A percentile compares a stretch with the other conserved stretches of the same genome.
Conservation (phyloP, 2,797 vertebrate genomes). For the Oophaga sylvatica region DNA sequence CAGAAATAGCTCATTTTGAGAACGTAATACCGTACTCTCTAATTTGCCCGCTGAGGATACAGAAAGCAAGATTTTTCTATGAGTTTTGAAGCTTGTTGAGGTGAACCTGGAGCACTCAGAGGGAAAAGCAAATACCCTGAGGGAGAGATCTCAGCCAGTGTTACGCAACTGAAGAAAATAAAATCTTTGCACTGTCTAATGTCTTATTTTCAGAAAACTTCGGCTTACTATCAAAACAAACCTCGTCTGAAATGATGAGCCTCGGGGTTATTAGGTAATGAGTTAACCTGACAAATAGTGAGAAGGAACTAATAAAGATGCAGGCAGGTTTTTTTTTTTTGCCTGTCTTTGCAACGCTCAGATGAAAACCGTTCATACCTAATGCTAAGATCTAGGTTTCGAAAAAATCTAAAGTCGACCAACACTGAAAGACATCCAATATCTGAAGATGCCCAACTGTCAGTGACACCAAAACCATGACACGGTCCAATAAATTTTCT, state of each 20-base stretch:
- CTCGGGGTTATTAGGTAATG: constrained; percentile 58
- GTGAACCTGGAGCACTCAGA: constrained; percentile 52
- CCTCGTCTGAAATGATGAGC: constrained; percentile 45
- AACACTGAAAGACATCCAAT: not conserved
- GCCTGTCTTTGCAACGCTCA: constrained; percentile 21
- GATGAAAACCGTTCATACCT: not conserved
- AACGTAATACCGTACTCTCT: constrained; percentile 15
- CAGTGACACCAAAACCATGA: not conserved
- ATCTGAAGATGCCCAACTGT: not conserved
- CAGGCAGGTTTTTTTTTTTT: not conserved
- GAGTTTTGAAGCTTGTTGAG: constrained; percentile 54
- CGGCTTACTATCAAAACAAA: constrained; percentile 56
- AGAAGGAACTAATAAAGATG: constrained; percentile 44
- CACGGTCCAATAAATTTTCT: not conserved
- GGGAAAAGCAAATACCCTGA: constrained; percentile 56
- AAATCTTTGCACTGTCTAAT: constrained; percentile 43
- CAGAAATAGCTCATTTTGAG: constrained; percentile 44
- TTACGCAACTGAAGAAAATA: constrained; percentile 46
- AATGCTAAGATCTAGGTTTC: not conserved
- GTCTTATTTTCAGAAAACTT: constrained; percentile 40
- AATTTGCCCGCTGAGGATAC: constrained; percentile 53
- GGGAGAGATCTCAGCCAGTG: constrained; percentile 45
- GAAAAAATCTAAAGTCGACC: not conserved
- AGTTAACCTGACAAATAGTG: constrained; percentile 47
- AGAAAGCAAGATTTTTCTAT: constrained; percentile 37